Base-by-base conservation (phyloP, 2,113 vertebrate species). In the Turdus rufiventris region DNA sequence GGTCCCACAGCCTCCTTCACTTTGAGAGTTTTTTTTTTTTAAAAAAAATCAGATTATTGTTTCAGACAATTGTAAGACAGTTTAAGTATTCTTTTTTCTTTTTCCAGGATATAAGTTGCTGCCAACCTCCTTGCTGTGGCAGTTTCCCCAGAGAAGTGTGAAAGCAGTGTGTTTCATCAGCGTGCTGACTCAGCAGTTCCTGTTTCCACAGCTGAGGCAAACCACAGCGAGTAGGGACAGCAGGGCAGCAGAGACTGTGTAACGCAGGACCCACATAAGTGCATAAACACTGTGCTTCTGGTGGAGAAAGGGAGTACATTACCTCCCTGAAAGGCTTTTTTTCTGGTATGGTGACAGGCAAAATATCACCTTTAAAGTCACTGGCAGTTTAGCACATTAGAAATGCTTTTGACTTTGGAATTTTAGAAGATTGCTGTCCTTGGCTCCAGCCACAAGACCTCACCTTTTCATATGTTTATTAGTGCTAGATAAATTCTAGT, bases 121-220 rank as follows among this genome's bases (percentile, higher is more conserved):
- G 65, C 66, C 66, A 85, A 17, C 42, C 62, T 72, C 68, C 80
- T 84, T 72, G 73, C 75, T 90, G 66, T 60, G 60, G 90, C 76
- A 18, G 12, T 40, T 77, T 79, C 85, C 58, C 79, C 60, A 31
- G 85, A 91, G 90, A 85, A 29, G 72, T 76, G 75, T 67, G 78
- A 94, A 89, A 85, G 42, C 87, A 61, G 66, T 14, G 33, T 80
- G 56, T 91, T 84, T 91, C 88, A 77, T 53, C 93, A 76, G 70
- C 0, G 0, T n/a, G 88, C 96, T 95, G 95, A 95, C 80, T 89
- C 77, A 68, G 94, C 88, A 86, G 93, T 97, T 97, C 94, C 94
- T 96, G 91, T 95, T 96, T 95, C 90, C 88, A 95, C 85, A 93
- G 95, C 96, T 96, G 85, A 91, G 83, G 90, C 51, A 68, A 94